Base-by-base conservation (phyloP, 2,113 vertebrate species). In the Bubo bubo region DNA sequence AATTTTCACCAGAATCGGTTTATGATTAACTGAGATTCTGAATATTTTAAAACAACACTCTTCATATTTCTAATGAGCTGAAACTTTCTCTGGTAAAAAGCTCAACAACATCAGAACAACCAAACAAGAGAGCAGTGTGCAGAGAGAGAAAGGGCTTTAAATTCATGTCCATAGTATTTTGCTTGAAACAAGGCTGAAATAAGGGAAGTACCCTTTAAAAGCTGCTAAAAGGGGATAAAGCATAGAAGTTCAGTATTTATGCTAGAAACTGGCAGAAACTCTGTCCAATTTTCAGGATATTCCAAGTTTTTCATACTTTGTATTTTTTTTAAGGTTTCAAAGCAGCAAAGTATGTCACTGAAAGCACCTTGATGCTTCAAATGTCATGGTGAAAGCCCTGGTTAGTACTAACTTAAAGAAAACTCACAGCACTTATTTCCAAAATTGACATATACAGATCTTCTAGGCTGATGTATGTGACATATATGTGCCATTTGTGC, bases 81-180 rank as follows among this genome's bases (percentile, higher is more conserved):
- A 93, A 95, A 95, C 94, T 95, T 92, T 76, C 58, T 53, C 37
- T 66, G 39, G 50, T 75, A 79, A 93, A 75, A 30, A 83, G 67
- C 68, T 70, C 53, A 6, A 66, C 21, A 88, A 3, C 50, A 75
- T 58, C 91, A 71, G 63, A 74, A 27, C 37, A 63, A 67, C 8
- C 50, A 67, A 77, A 82, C 14, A 20, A 16, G 21, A 66, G 28
- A 79, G 18, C 12, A 55, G 34, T 0, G 4, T 16, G 60, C 52
- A 35, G 4, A 28, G 35, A 63, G 26, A 52, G 50, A 70, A 73
- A 45, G 34, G 37, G 67, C 39, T 94, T 77, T 72, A 49, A 56
- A 49, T 16, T 70, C 7, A 68, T 17, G 63, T 56, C 60, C 32
- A 28, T 7, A 45, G 8, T 3, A 22, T 30, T 53, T 45, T 55